Evolutionary conservation across 2,888 invertebrate genomes (phyloP).

Genomic region (Abrostola tripartita): DNA sequence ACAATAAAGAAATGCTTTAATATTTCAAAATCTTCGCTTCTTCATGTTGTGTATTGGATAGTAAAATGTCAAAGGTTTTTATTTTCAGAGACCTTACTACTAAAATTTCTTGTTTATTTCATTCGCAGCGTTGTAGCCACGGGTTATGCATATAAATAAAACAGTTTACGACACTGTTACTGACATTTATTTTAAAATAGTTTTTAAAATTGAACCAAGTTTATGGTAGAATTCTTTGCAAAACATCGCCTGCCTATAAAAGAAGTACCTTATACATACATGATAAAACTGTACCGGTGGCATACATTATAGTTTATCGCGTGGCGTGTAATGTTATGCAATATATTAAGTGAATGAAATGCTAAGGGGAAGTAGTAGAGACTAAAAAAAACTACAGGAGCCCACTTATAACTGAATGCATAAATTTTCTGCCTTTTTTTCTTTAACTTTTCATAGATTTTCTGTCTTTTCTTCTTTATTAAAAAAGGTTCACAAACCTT

Average conservation of each 20-base stretch:
- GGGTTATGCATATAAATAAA: background rate
- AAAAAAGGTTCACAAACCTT: too few relatives aligned
- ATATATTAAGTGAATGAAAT: background rate
- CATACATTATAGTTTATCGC: slow-evolving; percentile 15
- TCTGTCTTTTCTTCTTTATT: too few relatives aligned
- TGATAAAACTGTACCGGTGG: slow-evolving; percentile 2
- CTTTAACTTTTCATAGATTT: too few relatives aligned
- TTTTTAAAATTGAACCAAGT: slow-evolving; percentile 17
- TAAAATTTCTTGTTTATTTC: too few relatives aligned
- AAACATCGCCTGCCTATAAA: slow-evolving; percentile 2
- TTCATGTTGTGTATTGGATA: too few relatives aligned
- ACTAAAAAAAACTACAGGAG: background rate
- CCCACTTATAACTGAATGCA: too few relatives aligned
- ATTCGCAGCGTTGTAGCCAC: too few relatives aligned
- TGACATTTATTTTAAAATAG: slow-evolving; percentile 11
- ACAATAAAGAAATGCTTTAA: too few relatives aligned
- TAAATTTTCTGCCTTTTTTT: too few relatives aligned
- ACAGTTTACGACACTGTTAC: slow-evolving; percentile 9
- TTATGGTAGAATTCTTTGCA: background rate
- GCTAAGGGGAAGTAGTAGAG: background rate
- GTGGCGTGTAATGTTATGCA: background rate
- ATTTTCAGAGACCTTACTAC: too few relatives aligned
- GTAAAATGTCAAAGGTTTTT: too few relatives aligned
- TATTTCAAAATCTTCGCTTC: too few relatives aligned
- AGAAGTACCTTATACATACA: background rate